Percentiles rank a stretch among this genome's conserved stretches.
These are phyloP conservation scores for Malurus elegans DNA, from an alignment of 2,113 vertebrate species.

Conservation along the genomic window DNA sequence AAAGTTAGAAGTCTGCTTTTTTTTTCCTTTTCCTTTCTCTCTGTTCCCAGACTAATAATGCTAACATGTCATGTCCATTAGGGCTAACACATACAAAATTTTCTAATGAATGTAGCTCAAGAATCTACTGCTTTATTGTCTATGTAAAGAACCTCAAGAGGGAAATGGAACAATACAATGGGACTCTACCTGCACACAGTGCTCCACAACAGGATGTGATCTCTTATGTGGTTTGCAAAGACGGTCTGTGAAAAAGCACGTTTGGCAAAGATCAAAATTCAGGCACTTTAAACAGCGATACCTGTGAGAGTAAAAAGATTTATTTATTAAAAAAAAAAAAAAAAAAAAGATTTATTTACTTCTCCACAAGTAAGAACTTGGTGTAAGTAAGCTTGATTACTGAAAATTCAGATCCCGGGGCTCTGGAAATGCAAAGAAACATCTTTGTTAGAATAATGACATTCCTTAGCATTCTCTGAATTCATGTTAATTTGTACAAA, in stretches of 20 bases:
- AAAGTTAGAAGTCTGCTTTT: background rate
- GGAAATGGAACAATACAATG: background rate
- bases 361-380: background rate
- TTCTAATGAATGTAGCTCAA: background rate
- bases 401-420: background rate
- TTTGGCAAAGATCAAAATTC: conserved; percentile 84
- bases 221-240: conserved; percentile 75
- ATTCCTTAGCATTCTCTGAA: background rate
- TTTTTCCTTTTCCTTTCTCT: background rate
- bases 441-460: background rate
- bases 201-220: conserved; percentile 77
- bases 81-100: background rate
- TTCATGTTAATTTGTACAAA: background rate
- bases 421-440: background rate
- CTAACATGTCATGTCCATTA: background rate
- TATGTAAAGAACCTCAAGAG: background rate
- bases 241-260: conserved; percentile 78
- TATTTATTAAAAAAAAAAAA: background rate
- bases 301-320: conserved; percentile 49
- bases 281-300: conserved; percentile 85
- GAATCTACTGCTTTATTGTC: background rate
- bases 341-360: background rate
- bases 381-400: background rate
- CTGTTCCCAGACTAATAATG: background rate
- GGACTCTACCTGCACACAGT: conserved; percentile 76